Evolutionary conservation across 2,113 vertebrate species (phyloP), one percentile per base, ranked within the genome.

Genomic region (Rallus limicola): DNA sequence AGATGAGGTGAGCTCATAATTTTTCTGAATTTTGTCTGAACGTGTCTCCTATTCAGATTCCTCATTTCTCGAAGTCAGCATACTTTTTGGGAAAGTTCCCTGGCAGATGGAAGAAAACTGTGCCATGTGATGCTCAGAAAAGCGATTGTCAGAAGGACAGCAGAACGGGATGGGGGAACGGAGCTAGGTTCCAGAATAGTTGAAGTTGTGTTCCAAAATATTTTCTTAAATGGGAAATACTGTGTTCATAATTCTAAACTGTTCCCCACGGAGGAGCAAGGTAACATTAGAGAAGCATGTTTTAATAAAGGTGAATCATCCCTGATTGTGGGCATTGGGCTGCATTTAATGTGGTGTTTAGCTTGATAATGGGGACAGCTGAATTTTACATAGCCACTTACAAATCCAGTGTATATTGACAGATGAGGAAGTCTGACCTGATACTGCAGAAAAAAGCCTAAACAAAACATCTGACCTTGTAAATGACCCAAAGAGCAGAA

Each of bases 101-200:
- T 92, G 88, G 88, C 93, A 97, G 94, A 96, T 96, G 93, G 95
- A 92, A 79, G 88, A 87, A 95, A 93, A 94, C 44, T 70, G 64
- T 88, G 92, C 91, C 80, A 70, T 95, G 92, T 34, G 75, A 96
- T 0, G 2, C 52, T 92, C 86, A 87, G 67, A 76, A 93, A 95
- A 82, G 65, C 7, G 0, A 95, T 86, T 52, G 80, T 80, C 44
- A 77, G 88, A 93, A 93, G 77, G 55, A 59, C 33, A 86, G 82
- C 77, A 86, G 71, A 93, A 68, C 6, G 6, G 68, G 71, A 64
- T 81, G 31, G 36, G 64, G 56, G 20, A 82, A 42, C 0, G 1
- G 11, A 86, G 60, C 78, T 92, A 52, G 2, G 11, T 95, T 94
- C 83, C 92, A 90, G 77, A 70, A 81, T 91, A 65, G 75, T 77